Conservation (phyloP, 1,140 invertebrate genomes). For the Drosophila novamexicana region DNA sequence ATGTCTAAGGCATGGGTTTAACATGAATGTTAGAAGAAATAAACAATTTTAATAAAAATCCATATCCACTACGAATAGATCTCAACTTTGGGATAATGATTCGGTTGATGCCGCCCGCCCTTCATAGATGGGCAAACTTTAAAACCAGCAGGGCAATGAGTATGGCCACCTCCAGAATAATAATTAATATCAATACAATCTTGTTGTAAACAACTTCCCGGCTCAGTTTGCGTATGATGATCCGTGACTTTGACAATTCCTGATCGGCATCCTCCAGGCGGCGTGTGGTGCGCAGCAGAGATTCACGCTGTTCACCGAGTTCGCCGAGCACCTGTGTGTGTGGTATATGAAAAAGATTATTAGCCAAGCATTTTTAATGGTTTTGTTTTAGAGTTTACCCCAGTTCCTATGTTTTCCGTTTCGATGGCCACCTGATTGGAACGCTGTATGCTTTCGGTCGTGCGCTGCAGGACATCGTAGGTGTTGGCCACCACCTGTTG, state of each 20-base stretch:
- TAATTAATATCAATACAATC: conserved; percentile 85
- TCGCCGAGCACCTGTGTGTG: conserved; percentile 76
- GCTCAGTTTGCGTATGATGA: conserved; percentile 83
- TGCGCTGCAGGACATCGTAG: conserved; percentile 66
- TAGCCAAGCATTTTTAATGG: no score
- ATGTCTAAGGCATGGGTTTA: conserved; percentile 64
- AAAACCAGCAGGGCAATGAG: conserved; percentile 68
- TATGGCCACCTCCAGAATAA: conserved; percentile 84
- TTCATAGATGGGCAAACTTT: conserved; percentile 62
- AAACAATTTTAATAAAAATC: conserved; percentile 59
- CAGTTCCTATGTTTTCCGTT: conserved; percentile 91
- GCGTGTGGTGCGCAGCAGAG: conserved; percentile 84
- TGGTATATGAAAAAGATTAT: neutral
- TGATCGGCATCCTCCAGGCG: conserved; percentile 85
- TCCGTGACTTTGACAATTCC: conserved; percentile 82
- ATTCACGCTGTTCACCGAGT: conserved; percentile 85
- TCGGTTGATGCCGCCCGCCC: neutral
- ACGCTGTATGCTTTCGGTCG: conserved; percentile 79
- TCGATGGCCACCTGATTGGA: conserved; percentile 91
- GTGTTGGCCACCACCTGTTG: conserved; percentile 63
- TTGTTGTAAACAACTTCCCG: conserved; percentile 85
- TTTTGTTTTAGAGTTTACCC: conserved; percentile 85
- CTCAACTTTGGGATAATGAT: conserved; percentile 50
- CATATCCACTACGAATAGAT: conserved; percentile 37
- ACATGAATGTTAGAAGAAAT: conserved; percentile 46